These are phyloP conservation scores for Heliornis fulica DNA, from an alignment of 2,113 vertebrate genomes.

Conservation along the genomic window DNA sequence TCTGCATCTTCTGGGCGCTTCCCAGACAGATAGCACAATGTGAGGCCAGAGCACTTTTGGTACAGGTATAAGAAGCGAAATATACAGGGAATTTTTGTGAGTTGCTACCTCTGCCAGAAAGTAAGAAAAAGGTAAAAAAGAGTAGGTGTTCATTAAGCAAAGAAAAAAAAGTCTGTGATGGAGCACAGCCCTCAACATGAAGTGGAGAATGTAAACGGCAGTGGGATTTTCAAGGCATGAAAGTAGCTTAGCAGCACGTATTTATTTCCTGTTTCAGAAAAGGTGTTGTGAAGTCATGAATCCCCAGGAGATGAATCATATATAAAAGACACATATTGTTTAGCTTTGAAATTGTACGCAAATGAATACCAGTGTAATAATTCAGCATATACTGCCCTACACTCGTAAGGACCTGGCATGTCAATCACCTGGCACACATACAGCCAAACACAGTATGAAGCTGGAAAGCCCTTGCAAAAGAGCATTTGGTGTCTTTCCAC, in stretches of 20 bases:
- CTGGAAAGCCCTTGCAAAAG: neutral
- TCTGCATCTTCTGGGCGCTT: neutral
- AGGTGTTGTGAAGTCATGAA: slow-evolving; percentile 44
- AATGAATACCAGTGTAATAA: neutral
- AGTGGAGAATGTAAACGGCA: slow-evolving; percentile 22
- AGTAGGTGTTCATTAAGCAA: neutral
- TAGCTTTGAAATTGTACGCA: neutral
- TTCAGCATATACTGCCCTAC: neutral
- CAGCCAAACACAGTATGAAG: neutral
- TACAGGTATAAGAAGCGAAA: neutral
- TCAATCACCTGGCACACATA: neutral
- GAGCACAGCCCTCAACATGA: neutral
- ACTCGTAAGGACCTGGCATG: neutral
- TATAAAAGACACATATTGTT: neutral
- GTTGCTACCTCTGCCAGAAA: neutral
- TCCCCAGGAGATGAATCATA: slow-evolving; percentile 50
- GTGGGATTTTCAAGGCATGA: neutral
- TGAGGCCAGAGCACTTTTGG: neutral
- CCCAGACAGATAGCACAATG: neutral
- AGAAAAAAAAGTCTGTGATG: neutral
- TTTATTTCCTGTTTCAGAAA: slow-evolving; percentile 62
- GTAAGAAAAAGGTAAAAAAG: slow-evolving; percentile 23
- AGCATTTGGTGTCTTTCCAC: neutral
- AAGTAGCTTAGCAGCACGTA: slow-evolving; percentile 58
- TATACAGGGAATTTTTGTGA: neutral